A percentile compares a stretch with the other conserved stretches of the same genome.
Conservation (phyloP, 2,797 vertebrate genomes). For the Eutrigla gurnardus region DNA sequence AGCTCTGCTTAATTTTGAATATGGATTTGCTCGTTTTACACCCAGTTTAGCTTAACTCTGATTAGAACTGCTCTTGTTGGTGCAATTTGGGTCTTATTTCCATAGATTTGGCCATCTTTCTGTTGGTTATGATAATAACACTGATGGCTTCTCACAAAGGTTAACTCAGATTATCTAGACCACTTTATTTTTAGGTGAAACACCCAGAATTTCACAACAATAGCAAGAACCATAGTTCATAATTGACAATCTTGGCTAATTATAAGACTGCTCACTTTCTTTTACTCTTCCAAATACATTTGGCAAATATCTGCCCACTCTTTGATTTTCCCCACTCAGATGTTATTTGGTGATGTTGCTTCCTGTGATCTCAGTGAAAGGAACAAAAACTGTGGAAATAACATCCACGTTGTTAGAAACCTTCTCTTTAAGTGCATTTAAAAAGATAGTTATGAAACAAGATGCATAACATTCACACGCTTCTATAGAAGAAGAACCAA, state of each 20-base stretch:
- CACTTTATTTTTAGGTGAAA: background rate
- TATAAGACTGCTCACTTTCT: accelerated
- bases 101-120: background rate
- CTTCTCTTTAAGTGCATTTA: background rate
- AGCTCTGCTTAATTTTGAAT: no score
- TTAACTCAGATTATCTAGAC: background rate
- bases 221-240: background rate
- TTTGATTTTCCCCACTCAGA: no score
- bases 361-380: no score
- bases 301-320: background rate
- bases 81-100: background rate
- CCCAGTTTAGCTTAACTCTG: no score
- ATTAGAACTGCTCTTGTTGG: no score
- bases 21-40: no score
- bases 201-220: background rate
- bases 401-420: background rate
- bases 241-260: background rate
- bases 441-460: background rate
- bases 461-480: background rate
- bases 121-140: background rate
- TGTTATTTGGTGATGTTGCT: no score
- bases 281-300: background rate
- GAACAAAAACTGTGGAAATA: background rate
- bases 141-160: background rate
- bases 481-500: background rate